phyloP scores from a whole-genome alignment of 2,888 invertebrate genomes.

The Campaea margaritaria region DNA sequence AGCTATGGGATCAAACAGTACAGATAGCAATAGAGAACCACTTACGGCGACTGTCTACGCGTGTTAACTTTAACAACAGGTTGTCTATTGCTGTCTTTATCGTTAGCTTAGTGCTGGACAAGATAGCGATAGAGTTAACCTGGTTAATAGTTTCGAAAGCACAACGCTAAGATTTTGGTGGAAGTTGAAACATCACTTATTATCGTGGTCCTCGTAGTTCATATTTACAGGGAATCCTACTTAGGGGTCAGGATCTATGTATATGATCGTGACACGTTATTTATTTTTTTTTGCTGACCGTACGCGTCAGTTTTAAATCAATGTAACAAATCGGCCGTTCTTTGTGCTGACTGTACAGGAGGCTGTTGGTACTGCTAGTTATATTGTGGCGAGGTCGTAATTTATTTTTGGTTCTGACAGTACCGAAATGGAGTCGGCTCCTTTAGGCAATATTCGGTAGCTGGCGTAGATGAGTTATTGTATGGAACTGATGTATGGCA shows the following conservation, averaged over 20 bases:
- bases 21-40: conserved; percentile 18
- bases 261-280: too few species aligned
- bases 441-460: conserved; percentile 41
- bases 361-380: conserved; percentile 31
- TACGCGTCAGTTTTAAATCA: conserved; percentile 70
- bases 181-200: too few species aligned
- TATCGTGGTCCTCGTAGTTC: too few species aligned
- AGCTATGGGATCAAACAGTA: conserved; percentile 35
- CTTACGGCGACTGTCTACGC: too few species aligned
- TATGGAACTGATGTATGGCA: conserved; percentile 19
- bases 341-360: conserved; percentile 67
- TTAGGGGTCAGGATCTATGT: too few species aligned
- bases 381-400: conserved; percentile 56
- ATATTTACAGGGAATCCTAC: too few species aligned
- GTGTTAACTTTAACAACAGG: not conserved
- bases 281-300: conserved; percentile 59
- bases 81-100: not conserved
- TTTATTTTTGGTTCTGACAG: conserved; percentile 74
- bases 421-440: conserved; percentile 44
- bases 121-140: not conserved
- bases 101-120: not conserved
- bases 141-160: too few species aligned
- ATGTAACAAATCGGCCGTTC: conserved; percentile 72
- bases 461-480: conserved; percentile 36
- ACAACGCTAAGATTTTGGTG: too few species aligned